These are phyloP conservation scores for Furcifer pardalis DNA, from an alignment of 2,797 vertebrate species.

Conservation along the genomic window DNA sequence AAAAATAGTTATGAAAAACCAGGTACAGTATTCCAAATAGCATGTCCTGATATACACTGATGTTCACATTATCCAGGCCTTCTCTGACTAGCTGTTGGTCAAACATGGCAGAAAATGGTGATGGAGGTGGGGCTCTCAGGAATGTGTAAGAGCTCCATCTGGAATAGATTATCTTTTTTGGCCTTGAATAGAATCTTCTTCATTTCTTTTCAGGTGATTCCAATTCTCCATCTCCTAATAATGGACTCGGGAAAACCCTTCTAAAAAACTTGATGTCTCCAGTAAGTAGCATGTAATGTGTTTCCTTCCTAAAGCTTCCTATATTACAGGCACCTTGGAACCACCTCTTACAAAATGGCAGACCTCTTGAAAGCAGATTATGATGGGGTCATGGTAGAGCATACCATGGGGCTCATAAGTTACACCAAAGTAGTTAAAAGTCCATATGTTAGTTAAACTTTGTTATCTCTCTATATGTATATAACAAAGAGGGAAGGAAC, in stretches of 20 bases:
- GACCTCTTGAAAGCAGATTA: no score
- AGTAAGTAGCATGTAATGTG: neutral
- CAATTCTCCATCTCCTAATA: constrained; percentile 3
- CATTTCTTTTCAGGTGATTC: neutral
- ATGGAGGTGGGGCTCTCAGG: neutral
- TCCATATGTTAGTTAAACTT: no score
- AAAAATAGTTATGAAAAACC: no score
- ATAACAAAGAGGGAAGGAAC: no score
- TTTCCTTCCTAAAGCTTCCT: neutral
- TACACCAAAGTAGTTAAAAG: no score
- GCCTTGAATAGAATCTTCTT: neutral
- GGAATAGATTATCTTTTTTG: neutral
- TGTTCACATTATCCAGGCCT: neutral
- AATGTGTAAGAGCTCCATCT: neutral
- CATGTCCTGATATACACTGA: neutral
- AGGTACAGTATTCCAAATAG: no score
- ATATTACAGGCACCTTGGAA: neutral
- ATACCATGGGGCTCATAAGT: no score
- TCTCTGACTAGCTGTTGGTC: neutral
- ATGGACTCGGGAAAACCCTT: constrained; percentile 9
- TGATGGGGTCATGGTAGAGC: no score
- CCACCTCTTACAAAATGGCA: neutral
- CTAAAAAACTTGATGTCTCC: constrained; percentile 8
- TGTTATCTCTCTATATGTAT: no score
- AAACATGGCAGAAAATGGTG: neutral